Conservation (phyloP, 2,113 vertebrate species). For the Notarius lentiginosus region DNA sequence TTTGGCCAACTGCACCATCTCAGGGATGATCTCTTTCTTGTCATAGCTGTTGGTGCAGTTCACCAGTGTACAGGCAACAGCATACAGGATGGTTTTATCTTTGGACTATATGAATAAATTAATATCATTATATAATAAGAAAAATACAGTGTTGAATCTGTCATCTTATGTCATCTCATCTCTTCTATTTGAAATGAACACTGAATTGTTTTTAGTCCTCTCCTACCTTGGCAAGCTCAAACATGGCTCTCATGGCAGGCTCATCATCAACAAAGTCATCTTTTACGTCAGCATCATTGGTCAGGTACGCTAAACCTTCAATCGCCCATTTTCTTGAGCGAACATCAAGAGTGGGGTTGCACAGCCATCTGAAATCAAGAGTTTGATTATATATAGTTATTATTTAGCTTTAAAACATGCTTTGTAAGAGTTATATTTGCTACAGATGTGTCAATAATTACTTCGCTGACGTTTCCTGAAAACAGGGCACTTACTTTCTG, state of each 20-base stretch:
- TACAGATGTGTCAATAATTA: not conserved
- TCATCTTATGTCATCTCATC: not conserved
- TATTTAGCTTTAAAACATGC: not conserved
- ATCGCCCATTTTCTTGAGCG: constrained; percentile 93
- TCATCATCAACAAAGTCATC: constrained; percentile 97
- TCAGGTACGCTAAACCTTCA: constrained; percentile 93
- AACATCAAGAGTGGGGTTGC: constrained; percentile 84
- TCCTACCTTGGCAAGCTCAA: constrained; percentile 88
- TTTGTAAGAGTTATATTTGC: not conserved
- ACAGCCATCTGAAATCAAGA: constrained; percentile 82
- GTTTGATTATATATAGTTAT: not conserved
- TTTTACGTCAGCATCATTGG: constrained; percentile 95
- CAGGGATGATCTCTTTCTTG: constrained; percentile 91
- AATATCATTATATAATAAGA: not conserved
- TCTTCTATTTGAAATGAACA: not conserved
- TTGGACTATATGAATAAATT: constrained; percentile 72
- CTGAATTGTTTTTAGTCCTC: constrained; percentile 1
- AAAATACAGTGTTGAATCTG: not conserved
- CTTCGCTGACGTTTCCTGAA: not conserved
- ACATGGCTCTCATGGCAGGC: constrained; percentile 90
- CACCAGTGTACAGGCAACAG: constrained; percentile 86
- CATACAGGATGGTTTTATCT: constrained; percentile 94
- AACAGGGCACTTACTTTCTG: constrained; percentile 82
- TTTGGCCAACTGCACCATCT: constrained; percentile 93
- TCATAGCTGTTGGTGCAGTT: constrained; percentile 98